Percentiles rank a stretch among this genome's conserved stretches.
Evolutionary conservation across 2,888 invertebrate species (phyloP).

Genomic region (Diploptera punctata): DNA sequence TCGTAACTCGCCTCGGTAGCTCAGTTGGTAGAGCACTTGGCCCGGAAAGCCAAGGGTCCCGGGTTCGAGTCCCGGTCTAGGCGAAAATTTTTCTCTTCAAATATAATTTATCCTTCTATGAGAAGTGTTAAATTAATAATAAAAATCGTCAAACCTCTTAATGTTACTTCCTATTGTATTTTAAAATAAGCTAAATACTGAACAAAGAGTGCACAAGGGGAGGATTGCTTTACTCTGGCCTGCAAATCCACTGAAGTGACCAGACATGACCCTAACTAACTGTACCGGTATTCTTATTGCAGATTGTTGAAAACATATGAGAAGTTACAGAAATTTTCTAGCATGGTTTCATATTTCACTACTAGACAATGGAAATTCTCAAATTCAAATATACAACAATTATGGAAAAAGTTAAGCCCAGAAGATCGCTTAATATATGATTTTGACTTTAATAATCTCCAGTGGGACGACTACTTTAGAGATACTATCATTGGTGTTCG

Average conservation of each 20-base stretch:
- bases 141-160: no score
- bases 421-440: conserved; percentile 70
- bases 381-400: conserved; percentile 63
- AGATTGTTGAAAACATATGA: conserved; percentile 79
- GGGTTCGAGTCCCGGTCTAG: no score
- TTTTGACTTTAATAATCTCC: conserved; percentile 73
- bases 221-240: background rate
- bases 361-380: conserved; percentile 77
- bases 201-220: background rate
- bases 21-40: no score
- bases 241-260: background rate
- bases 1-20: no score
- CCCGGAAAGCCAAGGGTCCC: no score
- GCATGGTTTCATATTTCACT: conserved; percentile 80
- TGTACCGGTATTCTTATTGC: conserved; percentile 47
- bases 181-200: background rate
- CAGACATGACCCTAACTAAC: no score
- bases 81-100: no score
- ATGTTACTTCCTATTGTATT: no score
- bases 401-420: conserved; percentile 64
- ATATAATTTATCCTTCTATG: no score
- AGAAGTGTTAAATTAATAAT: no score
- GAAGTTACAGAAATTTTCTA: conserved; percentile 75
- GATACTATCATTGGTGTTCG: conserved; percentile 75
- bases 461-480: conserved; percentile 77